A percentile compares a stretch with the other conserved stretches of the same genome.
Conservation (phyloP, 1,140 invertebrate species). For the Parasteatoda tepidariorum region DNA sequence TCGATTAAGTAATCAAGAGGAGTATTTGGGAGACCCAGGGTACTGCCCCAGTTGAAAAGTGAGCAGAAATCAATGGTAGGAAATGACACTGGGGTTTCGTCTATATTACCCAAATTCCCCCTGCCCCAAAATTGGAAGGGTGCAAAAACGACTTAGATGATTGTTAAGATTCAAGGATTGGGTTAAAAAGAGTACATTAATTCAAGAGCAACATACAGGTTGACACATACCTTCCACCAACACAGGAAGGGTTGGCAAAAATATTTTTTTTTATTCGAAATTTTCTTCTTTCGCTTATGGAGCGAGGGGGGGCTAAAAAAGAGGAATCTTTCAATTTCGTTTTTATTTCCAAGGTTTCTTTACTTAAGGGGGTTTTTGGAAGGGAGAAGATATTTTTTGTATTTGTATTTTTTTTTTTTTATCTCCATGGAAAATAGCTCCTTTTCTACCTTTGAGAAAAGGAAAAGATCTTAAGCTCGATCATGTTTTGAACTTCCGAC, state of each 20-base stretch:
- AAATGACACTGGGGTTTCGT: constrained; percentile 61
- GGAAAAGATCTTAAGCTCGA: constrained; percentile 36
- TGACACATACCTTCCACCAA: constrained; percentile 25
- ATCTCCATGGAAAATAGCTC: constrained; percentile 34
- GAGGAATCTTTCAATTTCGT: constrained; percentile 40
- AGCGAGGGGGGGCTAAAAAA: background rate
- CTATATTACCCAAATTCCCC: constrained; percentile 61
- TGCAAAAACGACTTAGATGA: constrained; percentile 59
- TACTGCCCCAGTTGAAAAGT: constrained; percentile 58
- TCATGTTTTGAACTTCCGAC: constrained; percentile 41
- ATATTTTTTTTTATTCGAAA: constrained; percentile 11
- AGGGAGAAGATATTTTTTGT: constrained; percentile 1
- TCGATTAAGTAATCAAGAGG: constrained; percentile 62
- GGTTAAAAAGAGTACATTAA: constrained; percentile 58
- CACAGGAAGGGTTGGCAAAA: constrained; percentile 17
- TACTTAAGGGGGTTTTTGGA: background rate
- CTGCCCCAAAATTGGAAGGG: constrained; percentile 54
- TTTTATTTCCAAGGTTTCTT: background rate
- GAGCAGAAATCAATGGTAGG: constrained; percentile 62
- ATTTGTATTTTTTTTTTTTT: constrained; percentile 27
- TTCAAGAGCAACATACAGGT: constrained; percentile 56
- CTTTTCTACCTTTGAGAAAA: constrained; percentile 13
- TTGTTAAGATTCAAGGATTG: constrained; percentile 57
- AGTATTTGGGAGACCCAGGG: constrained; percentile 51
- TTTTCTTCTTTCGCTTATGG: no score